Conservation (phyloP, 2,888 invertebrate species). For the Auanema sp. region DNA sequence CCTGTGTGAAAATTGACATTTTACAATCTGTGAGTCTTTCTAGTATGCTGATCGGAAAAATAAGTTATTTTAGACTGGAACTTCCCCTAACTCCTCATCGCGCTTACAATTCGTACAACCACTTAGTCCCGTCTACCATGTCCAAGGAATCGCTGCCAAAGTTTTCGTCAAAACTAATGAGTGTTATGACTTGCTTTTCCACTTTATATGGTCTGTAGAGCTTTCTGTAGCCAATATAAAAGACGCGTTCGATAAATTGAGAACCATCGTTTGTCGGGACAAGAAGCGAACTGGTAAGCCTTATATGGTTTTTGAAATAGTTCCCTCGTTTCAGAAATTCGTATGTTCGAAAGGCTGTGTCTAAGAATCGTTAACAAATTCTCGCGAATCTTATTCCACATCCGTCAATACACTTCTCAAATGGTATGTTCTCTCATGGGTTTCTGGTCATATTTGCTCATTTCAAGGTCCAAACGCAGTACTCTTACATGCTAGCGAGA, state of each 20-base stretch:
- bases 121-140: constrained; percentile 21
- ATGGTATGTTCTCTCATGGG: constrained; percentile 4
- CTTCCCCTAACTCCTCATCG: constrained; percentile 30
- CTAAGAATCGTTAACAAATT: neutral
- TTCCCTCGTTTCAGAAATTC: too few species aligned
- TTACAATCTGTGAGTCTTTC: constrained; percentile 13
- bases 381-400: constrained; percentile 12
- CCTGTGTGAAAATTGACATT: constrained; percentile 13
- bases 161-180: constrained; percentile 12
- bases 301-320: too few species aligned
- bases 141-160: constrained; percentile 6
- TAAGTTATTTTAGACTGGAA: constrained; percentile 23
- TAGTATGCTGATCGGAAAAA: neutral
- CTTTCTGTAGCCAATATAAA: constrained; percentile 11
- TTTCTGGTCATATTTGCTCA: neutral
- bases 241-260: neutral
- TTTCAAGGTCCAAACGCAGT: constrained; percentile 10
- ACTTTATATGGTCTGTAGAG: constrained; percentile 41
- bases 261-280: neutral
- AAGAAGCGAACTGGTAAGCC: neutral
- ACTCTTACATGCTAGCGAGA: constrained; percentile 5
- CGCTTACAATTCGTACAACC: constrained; percentile 36
- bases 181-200: constrained; percentile 36
- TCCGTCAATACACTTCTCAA: constrained; percentile 13
- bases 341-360: too few species aligned